Evolutionary conservation across 2,113 vertebrate species (phyloP).

Genomic region (Micromys minutus): DNA sequence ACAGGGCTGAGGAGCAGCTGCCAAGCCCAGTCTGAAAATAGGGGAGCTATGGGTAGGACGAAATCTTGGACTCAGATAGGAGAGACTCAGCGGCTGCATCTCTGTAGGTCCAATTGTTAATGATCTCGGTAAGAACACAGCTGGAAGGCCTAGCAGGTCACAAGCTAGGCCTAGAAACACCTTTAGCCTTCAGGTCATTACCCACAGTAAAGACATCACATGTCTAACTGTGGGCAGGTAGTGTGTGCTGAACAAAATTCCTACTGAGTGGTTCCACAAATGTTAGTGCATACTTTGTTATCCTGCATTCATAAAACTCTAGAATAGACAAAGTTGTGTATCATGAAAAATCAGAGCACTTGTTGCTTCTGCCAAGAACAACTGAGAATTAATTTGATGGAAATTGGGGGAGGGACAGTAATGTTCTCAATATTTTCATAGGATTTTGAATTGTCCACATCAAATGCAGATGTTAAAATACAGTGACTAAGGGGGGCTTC

Average conservation of each 20-base stretch:
- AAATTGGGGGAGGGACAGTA: neutral
- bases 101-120: neutral
- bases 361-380: neutral
- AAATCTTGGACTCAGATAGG: neutral
- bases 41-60: neutral
- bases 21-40: neutral
- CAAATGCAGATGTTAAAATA: slow-evolving; percentile 18
- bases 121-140: neutral
- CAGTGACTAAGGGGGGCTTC: neutral
- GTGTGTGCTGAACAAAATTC: neutral
- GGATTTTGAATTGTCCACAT: neutral
- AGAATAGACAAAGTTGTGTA: neutral
- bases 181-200: neutral
- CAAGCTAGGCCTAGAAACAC: neutral
- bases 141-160: neutral
- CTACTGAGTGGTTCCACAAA: neutral
- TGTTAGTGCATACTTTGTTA: neutral
- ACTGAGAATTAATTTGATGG: neutral
- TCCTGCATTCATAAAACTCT: slow-evolving; percentile 17
- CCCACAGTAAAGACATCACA: neutral
- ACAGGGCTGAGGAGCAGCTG: neutral
- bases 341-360: neutral
- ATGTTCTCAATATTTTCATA: neutral
- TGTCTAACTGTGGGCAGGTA: neutral
- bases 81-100: neutral